Percentiles rank a stretch among this genome's conserved stretches.
Evolutionary conservation across 2,113 vertebrate species (phyloP).

Genomic region (Macquaria ambigua): DNA sequence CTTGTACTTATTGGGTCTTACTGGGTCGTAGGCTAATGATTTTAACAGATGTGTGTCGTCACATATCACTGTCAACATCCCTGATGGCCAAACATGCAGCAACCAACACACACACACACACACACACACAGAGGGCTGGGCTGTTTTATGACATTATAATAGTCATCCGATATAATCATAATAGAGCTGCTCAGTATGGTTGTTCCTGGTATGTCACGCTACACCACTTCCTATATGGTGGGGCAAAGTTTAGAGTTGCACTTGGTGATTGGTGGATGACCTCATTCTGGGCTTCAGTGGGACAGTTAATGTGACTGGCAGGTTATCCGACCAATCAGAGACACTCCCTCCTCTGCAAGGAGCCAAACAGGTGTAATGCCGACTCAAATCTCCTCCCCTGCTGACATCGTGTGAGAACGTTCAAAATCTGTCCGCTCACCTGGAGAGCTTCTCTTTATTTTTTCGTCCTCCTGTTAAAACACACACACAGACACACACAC

Average conservation of each 20-base stretch:
- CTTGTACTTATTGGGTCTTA: too few species aligned
- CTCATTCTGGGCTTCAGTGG: background rate
- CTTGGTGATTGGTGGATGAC: slow-evolving; percentile 36
- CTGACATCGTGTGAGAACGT: slow-evolving; percentile 16
- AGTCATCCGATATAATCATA: background rate
- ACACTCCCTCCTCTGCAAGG: accelerated
- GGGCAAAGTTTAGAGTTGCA: slow-evolving; percentile 21
- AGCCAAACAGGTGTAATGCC: slow-evolving; percentile 23
- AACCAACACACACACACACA: background rate
- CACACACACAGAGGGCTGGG: background rate
- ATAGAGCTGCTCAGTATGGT: background rate
- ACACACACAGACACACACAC: slow-evolving; percentile 3
- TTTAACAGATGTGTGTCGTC: too few species aligned
- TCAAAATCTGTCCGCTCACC: slow-evolving; percentile 43
- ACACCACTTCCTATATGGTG: slow-evolving; percentile 18
- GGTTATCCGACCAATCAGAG: slow-evolving; percentile 39
- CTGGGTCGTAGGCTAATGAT: too few species aligned
- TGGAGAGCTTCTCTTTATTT: background rate
- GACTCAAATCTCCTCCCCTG: slow-evolving; percentile 39
- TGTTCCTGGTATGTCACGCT: background rate
- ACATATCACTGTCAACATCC: too few species aligned
- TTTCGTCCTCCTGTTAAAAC: background rate
- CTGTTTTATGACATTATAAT: background rate
- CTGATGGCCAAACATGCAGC: too few species aligned
- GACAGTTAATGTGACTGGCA: slow-evolving; percentile 2